Base-by-base conservation (phyloP, 2,888 invertebrate species). In the Nowickia ferox region DNA sequence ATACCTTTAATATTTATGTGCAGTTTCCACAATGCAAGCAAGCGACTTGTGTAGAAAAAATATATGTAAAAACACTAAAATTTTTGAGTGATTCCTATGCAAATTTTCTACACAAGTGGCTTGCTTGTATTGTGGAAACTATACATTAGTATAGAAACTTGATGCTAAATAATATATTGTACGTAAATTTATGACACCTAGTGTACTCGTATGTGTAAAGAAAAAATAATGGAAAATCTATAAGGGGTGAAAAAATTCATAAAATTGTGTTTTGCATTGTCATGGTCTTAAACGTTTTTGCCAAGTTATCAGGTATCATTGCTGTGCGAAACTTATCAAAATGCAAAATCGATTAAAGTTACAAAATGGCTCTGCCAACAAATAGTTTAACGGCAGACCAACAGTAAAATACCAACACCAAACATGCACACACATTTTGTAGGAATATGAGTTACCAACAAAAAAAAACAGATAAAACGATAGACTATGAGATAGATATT, bases 291-390 rank as follows among this genome's bases (percentile, higher is more conserved):
- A 82, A 82, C 81, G 75, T 82, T 69, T n/a, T 82, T 63, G 87
- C 76, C 75, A 77, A 77, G 65, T 80, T 81, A 83, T 82, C 79
- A 76, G 65, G 65, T 77, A 51, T 57, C 42, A 46, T 53, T 74
- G 61, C 76, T 59, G 78, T 83, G 81, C 81, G 63, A 79, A 83
- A 86, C 85, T 87, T 88, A 87, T 88, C 87, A 84, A 87, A 87
- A 88, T 88, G 87, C 81, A 87, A 88, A 88, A 88, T 88, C 88
- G 88, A 88, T 88, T 88, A 87, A 87, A 86, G 87, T 80, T 84
- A 63, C 81, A 84, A 74, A 80, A 72, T 63, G 68, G 57, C 44
- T 30, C 30, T 71, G 69, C 79, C 55, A 84, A 76, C 71, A 81
- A 59, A 74, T 81, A 61, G 72, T 74, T 80, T 80, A 75, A 71